These are phyloP conservation scores for Hypolimnas misippus DNA, from an alignment of 2,888 invertebrate genomes.

Conservation along the genomic window DNA sequence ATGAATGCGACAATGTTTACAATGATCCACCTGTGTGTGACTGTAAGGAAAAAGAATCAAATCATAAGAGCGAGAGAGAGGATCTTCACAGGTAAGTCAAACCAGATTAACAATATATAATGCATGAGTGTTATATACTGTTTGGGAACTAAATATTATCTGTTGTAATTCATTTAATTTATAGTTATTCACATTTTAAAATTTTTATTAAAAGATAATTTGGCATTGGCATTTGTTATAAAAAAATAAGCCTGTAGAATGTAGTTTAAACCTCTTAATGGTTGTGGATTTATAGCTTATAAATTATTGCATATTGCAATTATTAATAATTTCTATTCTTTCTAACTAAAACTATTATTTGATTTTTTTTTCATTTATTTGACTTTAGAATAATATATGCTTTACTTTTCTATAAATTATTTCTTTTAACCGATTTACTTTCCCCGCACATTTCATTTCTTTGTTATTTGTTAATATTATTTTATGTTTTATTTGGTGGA, in stretches of 20 bases:
- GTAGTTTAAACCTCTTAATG: neutral
- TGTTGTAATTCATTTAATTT: neutral
- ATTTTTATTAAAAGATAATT: neutral
- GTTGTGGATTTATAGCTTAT: conserved; percentile 2
- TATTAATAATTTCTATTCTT: neutral
- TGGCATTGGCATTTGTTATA: neutral
- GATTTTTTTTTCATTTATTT: neutral
- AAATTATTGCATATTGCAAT: neutral
- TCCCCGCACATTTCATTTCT: conserved; percentile 45
- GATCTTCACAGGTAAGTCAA: conserved; percentile 91
- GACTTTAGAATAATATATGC: neutral
- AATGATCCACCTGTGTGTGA: conserved; percentile 97
- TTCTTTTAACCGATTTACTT: neutral
- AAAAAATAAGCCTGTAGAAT: neutral
- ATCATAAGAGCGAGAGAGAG: conserved; percentile 89
- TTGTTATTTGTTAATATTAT: conserved; percentile 67
- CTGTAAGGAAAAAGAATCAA: conserved; percentile 91
- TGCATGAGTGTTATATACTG: conserved; percentile 12
- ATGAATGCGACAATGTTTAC: conserved; percentile 98
- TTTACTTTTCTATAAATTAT: neutral
- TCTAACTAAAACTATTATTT: neutral
- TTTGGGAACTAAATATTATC: conserved; percentile 3
- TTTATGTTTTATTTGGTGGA: conserved; percentile 80
- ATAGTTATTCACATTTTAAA: neutral
- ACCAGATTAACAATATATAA: conserved; percentile 1